Conservation (phyloP, 2,113 vertebrate genomes). For the Pterocles orientalis region DNA sequence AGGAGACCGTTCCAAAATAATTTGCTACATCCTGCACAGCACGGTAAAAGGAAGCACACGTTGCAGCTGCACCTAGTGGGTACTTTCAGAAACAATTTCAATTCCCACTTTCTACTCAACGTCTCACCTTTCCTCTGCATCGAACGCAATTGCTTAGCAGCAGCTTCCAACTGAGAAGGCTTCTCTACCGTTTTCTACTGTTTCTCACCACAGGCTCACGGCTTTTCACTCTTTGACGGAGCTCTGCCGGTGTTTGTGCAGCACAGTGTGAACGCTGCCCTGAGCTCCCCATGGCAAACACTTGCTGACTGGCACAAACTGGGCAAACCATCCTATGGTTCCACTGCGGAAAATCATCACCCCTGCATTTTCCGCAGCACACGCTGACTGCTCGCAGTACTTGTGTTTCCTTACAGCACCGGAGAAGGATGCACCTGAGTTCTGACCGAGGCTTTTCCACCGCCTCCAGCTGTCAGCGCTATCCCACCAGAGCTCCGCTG, state of each 20-base stretch:
- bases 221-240: neutral
- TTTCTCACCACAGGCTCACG: slow-evolving; percentile 29
- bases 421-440: slow-evolving; percentile 60
- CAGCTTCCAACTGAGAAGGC: neutral
- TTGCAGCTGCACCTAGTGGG: slow-evolving; percentile 71
- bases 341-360: neutral
- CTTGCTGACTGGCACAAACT: neutral
- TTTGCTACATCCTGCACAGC: slow-evolving; percentile 48
- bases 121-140: slow-evolving; percentile 69
- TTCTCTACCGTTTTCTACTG: neutral
- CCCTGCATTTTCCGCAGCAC: neutral
- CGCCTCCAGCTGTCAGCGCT: slow-evolving; percentile 36
- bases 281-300: neutral
- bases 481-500: slow-evolving; percentile 45
- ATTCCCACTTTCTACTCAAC: slow-evolving; percentile 79
- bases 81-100: slow-evolving; percentile 75
- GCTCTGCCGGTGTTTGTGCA: neutral
- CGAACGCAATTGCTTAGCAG: slow-evolving; percentile 13
- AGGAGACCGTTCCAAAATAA: slow-evolving; percentile 61
- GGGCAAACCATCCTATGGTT: neutral
- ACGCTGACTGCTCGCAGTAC: neutral
- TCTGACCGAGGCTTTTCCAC: neutral
- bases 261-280: rapidly evolving
- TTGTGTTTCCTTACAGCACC: neutral
- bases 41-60: slow-evolving; percentile 60